phyloP scores from a whole-genome alignment of 2,888 invertebrate genomes.

The Lithophane leautieri region DNA sequence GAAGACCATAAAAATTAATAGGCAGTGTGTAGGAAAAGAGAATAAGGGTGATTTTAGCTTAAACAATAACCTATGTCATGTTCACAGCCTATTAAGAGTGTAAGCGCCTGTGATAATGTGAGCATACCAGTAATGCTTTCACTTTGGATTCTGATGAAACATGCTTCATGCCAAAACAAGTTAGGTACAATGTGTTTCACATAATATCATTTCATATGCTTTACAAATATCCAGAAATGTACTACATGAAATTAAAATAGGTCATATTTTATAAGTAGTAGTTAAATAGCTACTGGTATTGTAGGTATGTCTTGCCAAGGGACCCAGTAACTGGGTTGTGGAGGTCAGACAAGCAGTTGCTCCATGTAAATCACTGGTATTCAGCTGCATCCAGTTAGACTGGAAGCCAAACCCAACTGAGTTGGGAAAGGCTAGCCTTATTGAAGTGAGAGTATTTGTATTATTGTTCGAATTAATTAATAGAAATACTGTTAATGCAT shows the following conservation, averaged over 20 bases:
- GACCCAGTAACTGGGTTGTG: neutral
- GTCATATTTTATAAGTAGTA: neutral
- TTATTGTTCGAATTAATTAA: neutral
- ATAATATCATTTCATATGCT: neutral
- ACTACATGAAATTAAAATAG: conserved; percentile 10
- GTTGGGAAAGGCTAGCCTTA: neutral
- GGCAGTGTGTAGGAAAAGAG: conserved; percentile 28
- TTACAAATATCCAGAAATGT: neutral
- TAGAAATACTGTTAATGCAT: too few species aligned
- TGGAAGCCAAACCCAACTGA: too few species aligned
- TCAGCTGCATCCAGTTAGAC: neutral
- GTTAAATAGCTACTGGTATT: neutral
- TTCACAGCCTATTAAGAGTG: conserved; percentile 75
- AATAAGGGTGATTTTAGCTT: conserved; percentile 52
- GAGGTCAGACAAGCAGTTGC: neutral
- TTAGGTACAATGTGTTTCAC: conserved; percentile 39
- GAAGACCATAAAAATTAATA: conserved; percentile 30
- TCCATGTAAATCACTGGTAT: neutral
- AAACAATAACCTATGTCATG: conserved; percentile 69
- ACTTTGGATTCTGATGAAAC: conserved; percentile 77
- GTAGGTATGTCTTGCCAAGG: neutral
- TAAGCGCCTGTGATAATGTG: conserved; percentile 77
- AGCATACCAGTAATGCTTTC: conserved; percentile 82
- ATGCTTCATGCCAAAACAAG: conserved; percentile 57
- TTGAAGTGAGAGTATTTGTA: neutral